Evolutionary conservation across 2,113 vertebrate species (phyloP).

Genomic region (Alethe castanea): DNA sequence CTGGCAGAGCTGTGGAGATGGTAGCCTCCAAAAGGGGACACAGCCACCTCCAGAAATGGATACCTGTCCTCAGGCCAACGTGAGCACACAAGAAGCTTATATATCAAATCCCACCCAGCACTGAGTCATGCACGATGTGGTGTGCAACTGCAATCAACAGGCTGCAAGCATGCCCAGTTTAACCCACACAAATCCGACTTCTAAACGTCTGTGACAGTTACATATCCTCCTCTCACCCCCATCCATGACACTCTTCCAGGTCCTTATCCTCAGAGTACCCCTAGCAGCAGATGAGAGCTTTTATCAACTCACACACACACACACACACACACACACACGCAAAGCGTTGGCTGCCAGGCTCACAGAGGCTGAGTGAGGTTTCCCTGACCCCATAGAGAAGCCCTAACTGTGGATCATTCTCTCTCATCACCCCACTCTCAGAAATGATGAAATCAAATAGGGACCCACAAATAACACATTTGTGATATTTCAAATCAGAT

Average conservation of each 20-base stretch:
- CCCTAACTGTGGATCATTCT: not conserved
- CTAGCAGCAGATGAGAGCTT: slow-evolving; percentile 5
- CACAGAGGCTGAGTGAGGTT: not conserved
- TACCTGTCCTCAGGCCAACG: not conserved
- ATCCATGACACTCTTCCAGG: slow-evolving; percentile 16
- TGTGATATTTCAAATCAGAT: not conserved
- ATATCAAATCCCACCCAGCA: slow-evolving; percentile 32
- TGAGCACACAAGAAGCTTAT: not conserved
- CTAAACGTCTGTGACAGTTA: not conserved
- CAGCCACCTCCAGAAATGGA: not conserved
- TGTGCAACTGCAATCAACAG: slow-evolving; percentile 40
- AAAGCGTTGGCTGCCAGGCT: not conserved
- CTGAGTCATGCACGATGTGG: slow-evolving; percentile 21
- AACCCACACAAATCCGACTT: slow-evolving; percentile 60
- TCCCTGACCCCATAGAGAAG: fast-evolving
- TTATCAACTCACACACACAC: not conserved
- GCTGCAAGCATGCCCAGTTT: slow-evolving; percentile 48
- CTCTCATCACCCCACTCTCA: not conserved
- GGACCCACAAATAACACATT: not conserved
- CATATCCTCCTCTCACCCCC: slow-evolving; percentile 49
- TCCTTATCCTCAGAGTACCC: slow-evolving; percentile 49
- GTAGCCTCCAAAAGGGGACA: not conserved
- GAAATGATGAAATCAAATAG: not conserved
- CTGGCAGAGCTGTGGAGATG: not conserved
- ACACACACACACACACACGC: not conserved